Conservation (phyloP, 2,797 vertebrate species). For the Leptoclinus maculatus region DNA sequence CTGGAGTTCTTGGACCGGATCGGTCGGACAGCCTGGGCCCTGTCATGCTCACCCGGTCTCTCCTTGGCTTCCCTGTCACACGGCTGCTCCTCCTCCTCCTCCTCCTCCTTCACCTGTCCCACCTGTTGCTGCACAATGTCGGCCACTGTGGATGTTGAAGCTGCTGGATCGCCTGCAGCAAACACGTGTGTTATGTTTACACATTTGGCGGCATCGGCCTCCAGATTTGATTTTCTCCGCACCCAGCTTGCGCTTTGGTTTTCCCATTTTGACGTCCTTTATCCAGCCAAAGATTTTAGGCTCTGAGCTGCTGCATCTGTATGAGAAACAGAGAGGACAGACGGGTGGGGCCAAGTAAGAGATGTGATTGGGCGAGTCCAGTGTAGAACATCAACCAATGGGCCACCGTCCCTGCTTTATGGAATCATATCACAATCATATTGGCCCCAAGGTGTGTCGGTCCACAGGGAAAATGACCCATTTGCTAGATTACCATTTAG, state of each 20-base stretch:
- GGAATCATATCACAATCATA: too few relatives aligned
- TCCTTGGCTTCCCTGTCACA: neutral
- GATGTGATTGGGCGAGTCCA: neutral
- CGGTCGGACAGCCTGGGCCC: neutral
- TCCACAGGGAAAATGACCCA: too few relatives aligned
- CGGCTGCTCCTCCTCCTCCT: neutral
- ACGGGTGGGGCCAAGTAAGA: neutral
- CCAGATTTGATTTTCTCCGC: neutral
- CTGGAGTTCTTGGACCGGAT: neutral
- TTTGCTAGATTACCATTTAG: too few relatives aligned
- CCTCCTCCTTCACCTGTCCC: neutral
- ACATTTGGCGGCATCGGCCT: neutral
- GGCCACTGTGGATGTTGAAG: neutral
- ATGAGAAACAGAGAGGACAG: neutral
- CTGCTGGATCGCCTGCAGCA: neutral
- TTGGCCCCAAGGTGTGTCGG: too few relatives aligned
- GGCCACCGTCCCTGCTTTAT: neutral
- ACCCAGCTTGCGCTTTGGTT: neutral
- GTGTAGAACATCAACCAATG: neutral
- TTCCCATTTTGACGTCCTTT: neutral
- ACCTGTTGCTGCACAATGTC: neutral
- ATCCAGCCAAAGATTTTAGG: neutral
- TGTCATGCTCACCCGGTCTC: neutral
- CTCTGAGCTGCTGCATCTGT: neutral
- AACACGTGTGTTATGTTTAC: neutral